Percentiles rank a stretch among this genome's conserved stretches.
Evolutionary conservation across 2,113 vertebrate species (phyloP).

Genomic region (Naja naja): DNA sequence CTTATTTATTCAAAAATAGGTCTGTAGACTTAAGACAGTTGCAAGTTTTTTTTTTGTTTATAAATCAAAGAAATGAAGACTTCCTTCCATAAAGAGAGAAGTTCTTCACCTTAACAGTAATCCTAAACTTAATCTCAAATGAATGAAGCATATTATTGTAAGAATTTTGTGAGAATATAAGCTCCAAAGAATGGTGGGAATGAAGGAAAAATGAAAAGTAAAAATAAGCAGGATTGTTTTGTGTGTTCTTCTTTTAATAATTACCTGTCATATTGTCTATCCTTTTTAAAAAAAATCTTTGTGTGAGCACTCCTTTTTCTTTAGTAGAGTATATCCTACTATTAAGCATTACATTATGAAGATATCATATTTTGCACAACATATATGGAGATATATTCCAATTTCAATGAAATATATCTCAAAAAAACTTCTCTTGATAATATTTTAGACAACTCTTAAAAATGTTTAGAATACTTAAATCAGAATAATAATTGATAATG

Average conservation of each 20-base stretch:
- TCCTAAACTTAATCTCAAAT: neutral
- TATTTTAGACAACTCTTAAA: neutral
- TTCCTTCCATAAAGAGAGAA: neutral
- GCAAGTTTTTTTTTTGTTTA: neutral
- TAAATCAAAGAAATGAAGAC: neutral
- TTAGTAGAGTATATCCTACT: neutral
- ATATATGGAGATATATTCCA: neutral
- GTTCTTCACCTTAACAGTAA: neutral
- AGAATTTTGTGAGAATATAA: neutral
- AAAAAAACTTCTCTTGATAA: neutral
- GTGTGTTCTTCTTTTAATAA: neutral
- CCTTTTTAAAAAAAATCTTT: neutral
- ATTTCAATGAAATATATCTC: neutral
- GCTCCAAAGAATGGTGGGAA: neutral
- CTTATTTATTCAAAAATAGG: neutral
- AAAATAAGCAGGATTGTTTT: neutral
- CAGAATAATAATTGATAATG: neutral
- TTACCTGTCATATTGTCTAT: neutral
- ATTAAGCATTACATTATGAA: neutral
- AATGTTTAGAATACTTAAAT: neutral
- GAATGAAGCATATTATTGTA: neutral
- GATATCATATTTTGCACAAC: neutral
- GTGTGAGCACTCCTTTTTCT: neutral
- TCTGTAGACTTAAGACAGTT: neutral
- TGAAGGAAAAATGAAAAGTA: neutral